phyloP scores from a whole-genome alignment of 1,140 invertebrate genomes.

The Drosophila kanapiae region DNA sequence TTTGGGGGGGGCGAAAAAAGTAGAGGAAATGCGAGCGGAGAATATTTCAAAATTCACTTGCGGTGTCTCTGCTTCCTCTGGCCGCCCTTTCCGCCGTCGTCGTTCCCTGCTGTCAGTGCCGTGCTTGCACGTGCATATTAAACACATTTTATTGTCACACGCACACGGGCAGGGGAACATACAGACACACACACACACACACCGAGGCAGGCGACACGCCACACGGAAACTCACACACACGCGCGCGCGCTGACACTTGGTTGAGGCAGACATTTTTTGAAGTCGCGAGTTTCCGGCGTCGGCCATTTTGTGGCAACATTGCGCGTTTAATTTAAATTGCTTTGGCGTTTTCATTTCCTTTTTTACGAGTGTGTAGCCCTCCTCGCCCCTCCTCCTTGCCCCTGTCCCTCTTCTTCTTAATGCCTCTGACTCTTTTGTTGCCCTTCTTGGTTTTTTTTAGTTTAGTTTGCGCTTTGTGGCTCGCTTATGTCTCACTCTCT shows the following conservation, averaged over 20 bases:
- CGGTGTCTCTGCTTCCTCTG: constrained; percentile 16
- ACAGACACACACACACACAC: constrained; percentile 26
- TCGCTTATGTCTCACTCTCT: constrained; percentile 34
- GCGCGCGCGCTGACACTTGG: constrained; percentile 37
- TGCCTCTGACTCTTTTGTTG: constrained; percentile 10
- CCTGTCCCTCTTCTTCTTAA: not conserved
- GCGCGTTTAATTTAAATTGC: constrained; percentile 78
- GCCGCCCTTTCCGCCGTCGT: not conserved
- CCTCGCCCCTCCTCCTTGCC: not conserved
- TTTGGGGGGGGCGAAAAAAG: not conserved
- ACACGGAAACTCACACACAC: constrained; percentile 18
- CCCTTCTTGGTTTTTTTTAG: constrained; percentile 19
- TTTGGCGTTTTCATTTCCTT: constrained; percentile 58
- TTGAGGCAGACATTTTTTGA: constrained; percentile 54
- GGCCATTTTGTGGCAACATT: constrained; percentile 56
- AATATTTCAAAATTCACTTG: constrained; percentile 54
- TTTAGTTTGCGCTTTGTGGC: constrained; percentile 55
- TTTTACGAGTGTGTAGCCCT: constrained; percentile 45
- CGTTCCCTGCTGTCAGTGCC: constrained; percentile 23
- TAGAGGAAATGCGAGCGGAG: constrained; percentile 4
- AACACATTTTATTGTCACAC: constrained; percentile 72
- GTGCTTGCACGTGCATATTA: constrained; percentile 74
- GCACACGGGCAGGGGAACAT: constrained; percentile 37
- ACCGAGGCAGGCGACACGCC: constrained; percentile 1
- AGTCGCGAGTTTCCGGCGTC: constrained; percentile 47